Base-by-base conservation (phyloP, 2,797 vertebrate genomes). In the Zonotrichia albicollis region DNA sequence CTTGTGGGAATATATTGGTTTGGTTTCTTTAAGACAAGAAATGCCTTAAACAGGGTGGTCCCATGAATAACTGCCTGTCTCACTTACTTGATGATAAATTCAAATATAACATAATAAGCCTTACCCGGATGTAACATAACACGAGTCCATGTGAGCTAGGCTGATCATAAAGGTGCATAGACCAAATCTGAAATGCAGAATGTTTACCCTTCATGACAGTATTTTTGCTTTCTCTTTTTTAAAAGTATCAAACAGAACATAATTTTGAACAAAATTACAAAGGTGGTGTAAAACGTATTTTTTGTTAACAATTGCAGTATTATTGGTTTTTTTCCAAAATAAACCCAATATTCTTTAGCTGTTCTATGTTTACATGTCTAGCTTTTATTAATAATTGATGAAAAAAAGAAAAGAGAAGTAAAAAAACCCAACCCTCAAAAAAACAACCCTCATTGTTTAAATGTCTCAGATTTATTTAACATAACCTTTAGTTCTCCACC, bases 11-110 rank as follows among this genome's bases (percentile, higher is more conserved):
- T 93, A 87, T 2, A 17, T 87, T 30, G 51, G 60, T 80, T 95
- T 93, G n/a, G 38, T 92, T 95, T 94, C 75, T 53, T 92, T 83
- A 92, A 85, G 81, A 87, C 17, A 92, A 95, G 54, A 91, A 94
- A 95, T 78, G 17, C 27, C 36, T 94, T 89, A 65, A 89, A 40
- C 84, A 89, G 92, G 81, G 92, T 95, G 92, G 94, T 95, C 90
- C 40, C 53, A 55, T 92, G 81, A 96, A 96, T 95, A 94, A 90
- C 79, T 92, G 81, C 29, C 73, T 74, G 81, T 94, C 57, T 92
- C 40, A 27, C 50, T 92, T 74, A 86, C 74, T 92, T 50, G 36
- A 87, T 1, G 32, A 93, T 95, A 93, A 95, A 94, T 65, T 94
- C 65, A 61, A 89, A 78, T 84, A 92, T 78, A 94, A 77, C 73